Evolutionary conservation across 2,113 vertebrate genomes (phyloP), one percentile per base, ranked within the genome.

Genomic region (Phyllopteryx taeniolatus): DNA sequence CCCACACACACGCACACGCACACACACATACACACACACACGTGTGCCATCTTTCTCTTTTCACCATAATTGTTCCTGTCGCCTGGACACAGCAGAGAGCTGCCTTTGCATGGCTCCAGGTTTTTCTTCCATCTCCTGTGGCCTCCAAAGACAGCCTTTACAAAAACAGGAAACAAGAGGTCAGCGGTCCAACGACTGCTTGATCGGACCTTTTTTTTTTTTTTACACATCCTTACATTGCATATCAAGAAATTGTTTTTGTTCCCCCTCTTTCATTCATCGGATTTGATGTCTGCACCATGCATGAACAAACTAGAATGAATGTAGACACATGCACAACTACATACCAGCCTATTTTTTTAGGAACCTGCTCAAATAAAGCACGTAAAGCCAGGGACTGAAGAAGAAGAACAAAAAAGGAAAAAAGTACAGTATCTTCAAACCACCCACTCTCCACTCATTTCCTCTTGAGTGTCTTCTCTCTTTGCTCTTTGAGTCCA

Each of bases 351-450:
- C 20, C 78, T 47, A 74, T 89, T 86, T 74, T 78, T 72, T 76
- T 60, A 70, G 54, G 64, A 49, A 60, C 35, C 46, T 77, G 70
- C 61, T 70, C 53, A 75, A 83, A 79, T 68, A 77, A 78, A 79
- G 73, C 73, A 76, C 72, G 74, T 13, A 1, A n/a, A 51, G 43
- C 75, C 68, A 68, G 43, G 13, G 22, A 31, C 65, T 73, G 72
- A 79, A 64, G 68, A 79, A 51, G 3, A 51, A 17, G 19, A 54
- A 51, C 5, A 74, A 81, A 68, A 76, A 79, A 74, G 79, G 56
- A 75, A 81, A 74, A 81, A 74, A 75, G 76, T 83, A 75, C 72
- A 87, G 82, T 71, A 83, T 87, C 83, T 85, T 79, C 46, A 75
- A 79, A 84, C 67, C 9, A 27, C 0, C 51, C 47, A 33, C 64